phyloP scores from a whole-genome alignment of 53 echinoderm and acorn worm genomes.

The Apostichopus leukothele region DNA sequence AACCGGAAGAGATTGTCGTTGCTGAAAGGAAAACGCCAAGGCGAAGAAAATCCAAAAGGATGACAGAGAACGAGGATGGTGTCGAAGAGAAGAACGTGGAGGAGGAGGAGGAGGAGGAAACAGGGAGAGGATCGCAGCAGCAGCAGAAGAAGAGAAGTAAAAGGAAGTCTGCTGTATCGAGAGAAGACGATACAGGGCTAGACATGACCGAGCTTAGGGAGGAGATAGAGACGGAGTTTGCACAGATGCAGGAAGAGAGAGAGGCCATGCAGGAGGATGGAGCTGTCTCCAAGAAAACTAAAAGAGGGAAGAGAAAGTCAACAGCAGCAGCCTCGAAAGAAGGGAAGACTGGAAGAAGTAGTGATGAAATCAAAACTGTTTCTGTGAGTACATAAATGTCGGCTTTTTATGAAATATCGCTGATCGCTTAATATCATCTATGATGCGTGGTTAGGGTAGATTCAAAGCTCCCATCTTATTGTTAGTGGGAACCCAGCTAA shows the following conservation, averaged over 20 bases:
- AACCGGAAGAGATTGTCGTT: too few species aligned
- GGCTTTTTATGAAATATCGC: too few species aligned
- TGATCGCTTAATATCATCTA: too few species aligned
- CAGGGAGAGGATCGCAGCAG: background rate
- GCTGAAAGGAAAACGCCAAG: too few species aligned
- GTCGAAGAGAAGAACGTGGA: background rate
- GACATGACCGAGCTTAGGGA: background rate
- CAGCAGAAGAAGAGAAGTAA: background rate
- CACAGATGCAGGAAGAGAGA: background rate
- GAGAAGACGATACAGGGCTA: background rate
- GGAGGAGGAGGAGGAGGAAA: background rate
- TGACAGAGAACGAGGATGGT: too few species aligned
- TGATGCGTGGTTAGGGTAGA: too few species aligned
- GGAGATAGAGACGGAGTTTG: background rate
- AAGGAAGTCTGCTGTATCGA: background rate
- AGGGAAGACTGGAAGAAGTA: too few species aligned
- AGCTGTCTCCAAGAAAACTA: background rate
- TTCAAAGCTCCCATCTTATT: too few species aligned
- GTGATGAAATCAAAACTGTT: too few species aligned
- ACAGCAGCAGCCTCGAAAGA: background rate
- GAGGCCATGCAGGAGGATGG: background rate
- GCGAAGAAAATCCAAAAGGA: too few species aligned
- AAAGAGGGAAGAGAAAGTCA: conserved; percentile 14
- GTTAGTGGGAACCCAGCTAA: too few species aligned
- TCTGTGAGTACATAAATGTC: too few species aligned